Evolutionary conservation across 2,888 invertebrate species (phyloP).

Genomic region (Amphipoea oculea): DNA sequence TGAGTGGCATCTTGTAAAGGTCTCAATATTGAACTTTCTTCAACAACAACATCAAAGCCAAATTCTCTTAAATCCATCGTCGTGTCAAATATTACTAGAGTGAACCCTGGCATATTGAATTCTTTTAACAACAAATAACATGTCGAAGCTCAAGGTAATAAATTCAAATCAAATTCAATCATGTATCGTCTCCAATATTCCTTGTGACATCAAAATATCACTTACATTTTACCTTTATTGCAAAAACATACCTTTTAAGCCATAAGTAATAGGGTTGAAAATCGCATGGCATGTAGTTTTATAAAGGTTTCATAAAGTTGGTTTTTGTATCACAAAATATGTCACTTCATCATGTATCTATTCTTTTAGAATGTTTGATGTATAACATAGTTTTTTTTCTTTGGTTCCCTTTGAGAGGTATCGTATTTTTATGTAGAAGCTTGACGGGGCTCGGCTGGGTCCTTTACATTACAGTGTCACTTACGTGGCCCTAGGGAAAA

Average conservation of each 20-base stretch:
- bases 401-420: slow-evolving; percentile 67
- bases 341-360: slow-evolving; percentile 57
- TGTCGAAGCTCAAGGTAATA: slow-evolving; percentile 62
- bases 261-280: slow-evolving; percentile 13
- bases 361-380: slow-evolving; percentile 65
- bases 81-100: slow-evolving; percentile 23
- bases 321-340: slow-evolving; percentile 39
- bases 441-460: slow-evolving; percentile 58
- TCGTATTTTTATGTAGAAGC: slow-evolving; percentile 64
- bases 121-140: slow-evolving; percentile 58
- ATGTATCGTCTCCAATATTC: slow-evolving; percentile 62
- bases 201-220: slow-evolving; percentile 60
- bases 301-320: slow-evolving; percentile 10
- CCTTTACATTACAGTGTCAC: slow-evolving; percentile 70
- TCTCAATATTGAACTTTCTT: not conserved
- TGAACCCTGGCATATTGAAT: slow-evolving; percentile 45
- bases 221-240: slow-evolving; percentile 3
- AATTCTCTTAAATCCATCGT: slow-evolving; percentile 14
- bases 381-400: slow-evolving; percentile 63
- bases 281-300: slow-evolving; percentile 1
- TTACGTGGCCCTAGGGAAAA: slow-evolving; percentile 61
- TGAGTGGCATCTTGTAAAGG: too few relatives aligned
- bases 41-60: slow-evolving; percentile 31
- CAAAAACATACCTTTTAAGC: slow-evolving; percentile 1
- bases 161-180: slow-evolving; percentile 70